Evolutionary conservation across 2,113 vertebrate genomes (phyloP), one percentile per base, ranked within the genome.

Genomic region (Etheostoma cragini): DNA sequence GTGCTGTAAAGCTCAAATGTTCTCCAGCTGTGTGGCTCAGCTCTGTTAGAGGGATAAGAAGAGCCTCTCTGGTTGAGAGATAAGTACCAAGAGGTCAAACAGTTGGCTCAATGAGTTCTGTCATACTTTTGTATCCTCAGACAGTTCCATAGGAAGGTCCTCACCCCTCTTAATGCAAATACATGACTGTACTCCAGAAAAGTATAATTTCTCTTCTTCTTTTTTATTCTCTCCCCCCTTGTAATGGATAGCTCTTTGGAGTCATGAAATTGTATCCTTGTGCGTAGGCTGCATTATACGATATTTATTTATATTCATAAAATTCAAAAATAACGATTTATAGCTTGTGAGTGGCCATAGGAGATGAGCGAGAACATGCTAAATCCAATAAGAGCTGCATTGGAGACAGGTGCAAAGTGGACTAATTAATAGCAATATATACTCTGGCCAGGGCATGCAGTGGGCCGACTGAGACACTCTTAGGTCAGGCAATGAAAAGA

Each of bases 351-450:
- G 82, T 88, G 83, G 82, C 88, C 84, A 86, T 86, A 76, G 72
- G 83, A 93, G 85, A 87, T 76, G 71, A 77, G 85, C 58, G 60
- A 84, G 89, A 91, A 91, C 83, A 77, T 81, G 82, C 54, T 69
- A 88, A 91, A 91, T 91, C 86, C 91, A 90, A 91, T 90, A 87
- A 88, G 81, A 72, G 84, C 86, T 83, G 81, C 87, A 90, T 88
- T 81, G 85, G 88, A 93, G 92, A 90, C 92, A 91, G 88, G 91
- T 91, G 90, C 87, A 92, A 93, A 94, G 89, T 88, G 83, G 81
- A 91, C 88, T 93, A 95, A 95, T 95, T 92, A 94, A 94, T 94
- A 92, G 88, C 89, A 87, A 92, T 92, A 89, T 87, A 93, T 93
- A 92, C 87, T 87, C 79, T 77, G 84, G 92, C 88, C 89, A 75